A percentile compares a stretch with the other conserved stretches of the same genome.
phyloP scores from a whole-genome alignment of 2,797 vertebrate species.

The Gouania willdenowi region DNA sequence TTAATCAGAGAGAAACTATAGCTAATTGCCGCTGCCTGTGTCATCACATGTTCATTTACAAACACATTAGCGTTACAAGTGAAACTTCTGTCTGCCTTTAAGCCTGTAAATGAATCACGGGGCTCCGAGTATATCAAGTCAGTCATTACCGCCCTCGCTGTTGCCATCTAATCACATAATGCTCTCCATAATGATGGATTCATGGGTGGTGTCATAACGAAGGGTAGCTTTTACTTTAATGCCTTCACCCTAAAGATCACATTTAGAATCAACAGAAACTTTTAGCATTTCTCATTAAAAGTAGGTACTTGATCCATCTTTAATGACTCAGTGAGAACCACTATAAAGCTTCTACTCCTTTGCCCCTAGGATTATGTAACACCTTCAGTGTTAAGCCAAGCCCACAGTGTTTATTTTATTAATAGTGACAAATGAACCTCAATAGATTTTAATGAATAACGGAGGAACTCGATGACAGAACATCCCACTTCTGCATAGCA shows the following conservation, averaged over 20 bases:
- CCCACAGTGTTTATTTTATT: not conserved
- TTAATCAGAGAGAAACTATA: conserved; percentile 26
- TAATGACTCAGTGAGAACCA: no score
- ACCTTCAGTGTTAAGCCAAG: not conserved
- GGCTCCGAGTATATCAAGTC: conserved; percentile 13
- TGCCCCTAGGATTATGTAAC: no score
- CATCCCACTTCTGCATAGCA: no score
- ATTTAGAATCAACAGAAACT: no score
- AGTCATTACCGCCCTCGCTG: conserved; percentile 30
- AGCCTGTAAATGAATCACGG: conserved; percentile 46
- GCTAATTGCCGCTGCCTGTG: conserved; percentile 27
- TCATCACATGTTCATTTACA: conserved; percentile 44
- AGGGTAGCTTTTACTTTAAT: conserved; percentile 54
- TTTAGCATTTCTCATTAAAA: no score
- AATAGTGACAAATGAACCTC: no score
- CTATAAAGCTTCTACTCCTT: no score
- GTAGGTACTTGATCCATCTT: no score
- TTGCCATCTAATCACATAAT: conserved; percentile 60
- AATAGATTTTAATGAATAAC: no score
- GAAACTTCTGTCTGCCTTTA: conserved; percentile 21
- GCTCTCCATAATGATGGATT: conserved; percentile 48
- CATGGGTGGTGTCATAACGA: conserved; percentile 50
- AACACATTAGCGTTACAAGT: conserved; percentile 1
- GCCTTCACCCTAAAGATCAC: conserved; percentile 8
- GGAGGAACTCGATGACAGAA: no score